phyloP scores from a whole-genome alignment of 1,140 invertebrate genomes.

The Heterodera schachtii region DNA sequence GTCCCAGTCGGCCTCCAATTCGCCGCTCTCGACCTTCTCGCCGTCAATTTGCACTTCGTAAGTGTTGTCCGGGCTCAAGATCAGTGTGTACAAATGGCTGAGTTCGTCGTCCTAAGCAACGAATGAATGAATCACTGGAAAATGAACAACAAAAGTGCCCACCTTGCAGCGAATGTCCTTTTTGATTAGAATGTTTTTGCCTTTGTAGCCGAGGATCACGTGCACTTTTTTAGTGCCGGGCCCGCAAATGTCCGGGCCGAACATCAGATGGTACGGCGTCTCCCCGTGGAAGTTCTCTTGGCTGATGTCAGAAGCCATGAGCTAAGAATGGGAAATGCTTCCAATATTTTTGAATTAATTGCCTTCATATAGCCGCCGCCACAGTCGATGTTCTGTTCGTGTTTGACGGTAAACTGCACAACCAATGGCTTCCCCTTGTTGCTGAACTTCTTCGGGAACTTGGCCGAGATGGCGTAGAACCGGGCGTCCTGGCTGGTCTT shows the following conservation, averaged over 20 bases:
- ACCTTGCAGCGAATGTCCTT: conserved; percentile 76
- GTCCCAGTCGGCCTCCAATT: conserved; percentile 95
- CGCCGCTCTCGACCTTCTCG: conserved; percentile 89
- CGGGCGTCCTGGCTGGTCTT: conserved; percentile 93
- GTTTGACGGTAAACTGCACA: conserved; percentile 92
- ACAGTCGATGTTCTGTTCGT: conserved; percentile 99
- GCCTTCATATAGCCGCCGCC: conserved; percentile 97
- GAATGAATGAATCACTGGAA: conserved; percentile 71
- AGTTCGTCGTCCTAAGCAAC: conserved; percentile 80
- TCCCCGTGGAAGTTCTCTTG: conserved; percentile 71
- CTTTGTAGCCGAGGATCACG: conserved; percentile 98
- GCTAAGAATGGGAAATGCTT: conserved; percentile 39
- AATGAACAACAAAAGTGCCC: conserved; percentile 52
- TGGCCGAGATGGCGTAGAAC: conserved; percentile 91
- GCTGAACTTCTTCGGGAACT: conserved; percentile 83
- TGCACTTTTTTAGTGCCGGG: conserved; percentile 87
- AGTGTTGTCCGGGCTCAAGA: conserved; percentile 92
- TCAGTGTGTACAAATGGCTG: conserved; percentile 95
- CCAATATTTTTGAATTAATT: conserved; percentile 24
- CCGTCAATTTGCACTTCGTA: conserved; percentile 98
- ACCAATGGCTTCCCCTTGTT: conserved; percentile 90
- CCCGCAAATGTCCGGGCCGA: conserved; percentile 97
- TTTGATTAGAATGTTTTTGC: conserved; percentile 94
- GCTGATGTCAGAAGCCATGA: conserved; percentile 57
- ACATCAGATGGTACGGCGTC: conserved; percentile 94